A percentile compares a stretch with the other conserved stretches of the same genome.
Evolutionary conservation across 1,140 invertebrate species (phyloP).

Genomic region (Phenacoccus solenopsis): DNA sequence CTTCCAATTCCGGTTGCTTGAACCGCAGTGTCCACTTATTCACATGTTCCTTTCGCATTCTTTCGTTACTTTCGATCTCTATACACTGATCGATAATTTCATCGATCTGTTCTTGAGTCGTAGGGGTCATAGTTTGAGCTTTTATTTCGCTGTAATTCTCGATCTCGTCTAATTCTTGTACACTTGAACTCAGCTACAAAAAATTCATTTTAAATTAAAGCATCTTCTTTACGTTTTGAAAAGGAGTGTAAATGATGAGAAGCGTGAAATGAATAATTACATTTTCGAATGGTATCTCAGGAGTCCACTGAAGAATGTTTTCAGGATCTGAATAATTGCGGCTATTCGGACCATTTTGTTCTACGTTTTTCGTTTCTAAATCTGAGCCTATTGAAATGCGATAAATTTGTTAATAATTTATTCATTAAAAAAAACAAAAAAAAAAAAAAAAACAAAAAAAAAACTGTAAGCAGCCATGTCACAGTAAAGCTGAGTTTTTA

Average conservation of each 20-base stretch:
- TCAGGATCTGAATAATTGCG: neutral
- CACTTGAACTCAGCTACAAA: constrained; percentile 38
- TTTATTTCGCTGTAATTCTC: constrained; percentile 23
- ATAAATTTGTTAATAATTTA: neutral
- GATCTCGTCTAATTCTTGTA: constrained; percentile 35
- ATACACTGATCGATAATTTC: constrained; percentile 79
- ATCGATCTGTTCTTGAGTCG: constrained; percentile 54
- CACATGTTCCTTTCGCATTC: constrained; percentile 77
- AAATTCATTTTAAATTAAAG: neutral
- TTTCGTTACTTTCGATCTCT: constrained; percentile 84
- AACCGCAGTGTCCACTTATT: constrained; percentile 76
- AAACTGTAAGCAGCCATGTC: neutral
- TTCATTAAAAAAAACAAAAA: neutral
- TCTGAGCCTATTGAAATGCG: neutral
- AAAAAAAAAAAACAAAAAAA: too few relatives aligned
- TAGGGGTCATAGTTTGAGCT: constrained; percentile 22
- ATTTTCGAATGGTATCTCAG: constrained; percentile 83
- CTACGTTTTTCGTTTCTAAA: neutral
- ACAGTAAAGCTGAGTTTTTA: too few relatives aligned
- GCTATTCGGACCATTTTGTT: neutral
- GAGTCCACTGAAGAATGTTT: constrained; percentile 51
- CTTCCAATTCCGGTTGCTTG: constrained; percentile 55
- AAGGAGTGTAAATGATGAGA: too few relatives aligned
- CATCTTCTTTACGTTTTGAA: too few relatives aligned
- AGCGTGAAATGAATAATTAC: constrained; percentile 43